These are phyloP conservation scores for Salvelinus namaycush DNA, from an alignment of 2,113 vertebrate species.

Conservation along the genomic window DNA sequence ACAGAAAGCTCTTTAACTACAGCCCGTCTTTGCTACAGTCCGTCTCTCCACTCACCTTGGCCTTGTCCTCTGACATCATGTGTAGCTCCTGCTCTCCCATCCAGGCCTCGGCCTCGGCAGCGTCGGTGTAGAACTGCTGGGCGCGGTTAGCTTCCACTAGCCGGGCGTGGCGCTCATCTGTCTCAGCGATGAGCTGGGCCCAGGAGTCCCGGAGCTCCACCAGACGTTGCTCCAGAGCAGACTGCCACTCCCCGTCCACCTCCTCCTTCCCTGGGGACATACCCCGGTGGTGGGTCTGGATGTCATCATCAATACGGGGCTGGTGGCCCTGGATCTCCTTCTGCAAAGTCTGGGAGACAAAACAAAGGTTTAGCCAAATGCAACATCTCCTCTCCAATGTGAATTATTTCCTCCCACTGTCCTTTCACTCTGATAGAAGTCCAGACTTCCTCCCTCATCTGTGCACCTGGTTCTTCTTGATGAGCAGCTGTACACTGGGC, in stretches of 20 bases:
- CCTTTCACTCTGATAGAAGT: too few species aligned
- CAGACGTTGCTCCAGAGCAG: slow-evolving; percentile 74
- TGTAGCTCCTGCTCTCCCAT: slow-evolving; percentile 96
- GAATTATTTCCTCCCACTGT: not conserved
- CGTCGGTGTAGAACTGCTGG: slow-evolving; percentile 91
- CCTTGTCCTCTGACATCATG: slow-evolving; percentile 95
- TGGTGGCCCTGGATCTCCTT: slow-evolving; percentile 94
- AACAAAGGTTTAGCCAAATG: slow-evolving; percentile 48
- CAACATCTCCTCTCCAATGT: not conserved
- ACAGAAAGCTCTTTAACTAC: too few species aligned
- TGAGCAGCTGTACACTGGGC: slow-evolving; percentile 89
- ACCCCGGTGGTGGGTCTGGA: slow-evolving; percentile 73
- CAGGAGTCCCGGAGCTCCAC: slow-evolving; percentile 81
- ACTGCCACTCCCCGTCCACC: slow-evolving; percentile 70
- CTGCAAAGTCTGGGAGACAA: slow-evolving; percentile 80
- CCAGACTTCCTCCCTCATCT: not conserved
- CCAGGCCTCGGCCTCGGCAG: slow-evolving; percentile 89
- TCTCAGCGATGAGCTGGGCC: slow-evolving; percentile 80
- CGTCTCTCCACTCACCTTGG: slow-evolving; percentile 82
- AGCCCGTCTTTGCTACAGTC: not conserved
- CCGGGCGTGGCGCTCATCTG: slow-evolving; percentile 78
- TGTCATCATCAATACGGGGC: slow-evolving; percentile 89
- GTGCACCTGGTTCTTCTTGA: slow-evolving; percentile 92
- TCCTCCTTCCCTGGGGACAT: slow-evolving; percentile 56
- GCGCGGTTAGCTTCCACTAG: slow-evolving; percentile 81